Percentiles rank a stretch among this genome's conserved stretches.
These are phyloP conservation scores for Cettia cetti DNA, from an alignment of 2,113 vertebrate species.

Conservation along the genomic window DNA sequence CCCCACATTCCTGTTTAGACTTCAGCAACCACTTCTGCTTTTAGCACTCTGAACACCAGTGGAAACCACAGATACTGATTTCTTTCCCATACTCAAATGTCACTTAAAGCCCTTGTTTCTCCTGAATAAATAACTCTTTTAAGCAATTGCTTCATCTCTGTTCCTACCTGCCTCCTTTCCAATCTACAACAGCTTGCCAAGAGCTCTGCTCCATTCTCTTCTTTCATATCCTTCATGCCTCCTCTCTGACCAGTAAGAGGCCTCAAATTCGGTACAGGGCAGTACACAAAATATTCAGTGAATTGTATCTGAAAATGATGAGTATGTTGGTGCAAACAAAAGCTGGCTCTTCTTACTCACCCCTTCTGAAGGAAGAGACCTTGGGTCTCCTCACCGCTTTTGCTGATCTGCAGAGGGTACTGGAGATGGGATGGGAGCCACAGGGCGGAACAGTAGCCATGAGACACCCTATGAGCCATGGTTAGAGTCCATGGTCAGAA, in stretches of 20 bases:
- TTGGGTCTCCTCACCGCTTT: not conserved
- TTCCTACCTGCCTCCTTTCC: not conserved
- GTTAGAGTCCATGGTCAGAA: not conserved
- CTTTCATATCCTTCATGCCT: accelerated
- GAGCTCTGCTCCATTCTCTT: not conserved
- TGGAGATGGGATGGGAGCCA: not conserved
- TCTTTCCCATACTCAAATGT: not conserved
- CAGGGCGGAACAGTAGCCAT: not conserved
- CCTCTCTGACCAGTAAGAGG: not conserved
- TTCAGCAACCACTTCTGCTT: slow-evolving; percentile 51
- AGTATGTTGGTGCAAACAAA: not conserved
- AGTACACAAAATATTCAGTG: not conserved
- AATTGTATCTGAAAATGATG: not conserved
- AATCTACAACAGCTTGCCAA: not conserved
- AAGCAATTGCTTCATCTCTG: not conserved
- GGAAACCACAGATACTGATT: not conserved
- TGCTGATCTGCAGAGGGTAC: not conserved
- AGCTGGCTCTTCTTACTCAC: not conserved
- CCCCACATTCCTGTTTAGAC: not conserved
- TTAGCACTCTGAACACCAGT: not conserved
- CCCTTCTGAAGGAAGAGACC: not conserved
- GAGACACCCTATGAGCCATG: not conserved
- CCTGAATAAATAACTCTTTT: not conserved
- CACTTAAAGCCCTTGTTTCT: slow-evolving; percentile 9
- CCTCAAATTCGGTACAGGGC: not conserved